phyloP scores from a whole-genome alignment of 2,113 vertebrate species.

The Paracanthobrama guichenoti region DNA sequence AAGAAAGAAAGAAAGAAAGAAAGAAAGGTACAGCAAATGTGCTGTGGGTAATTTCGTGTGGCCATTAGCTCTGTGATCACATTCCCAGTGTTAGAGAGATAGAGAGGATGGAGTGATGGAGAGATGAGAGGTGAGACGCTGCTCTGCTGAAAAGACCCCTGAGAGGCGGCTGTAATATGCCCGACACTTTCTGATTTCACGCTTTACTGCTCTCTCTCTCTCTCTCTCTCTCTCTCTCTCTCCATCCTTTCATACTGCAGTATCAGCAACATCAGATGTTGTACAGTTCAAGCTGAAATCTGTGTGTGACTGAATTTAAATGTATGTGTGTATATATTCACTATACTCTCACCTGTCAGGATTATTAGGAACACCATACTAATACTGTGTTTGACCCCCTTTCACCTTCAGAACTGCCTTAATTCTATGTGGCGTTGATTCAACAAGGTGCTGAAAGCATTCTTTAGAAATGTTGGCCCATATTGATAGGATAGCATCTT shows the following conservation, averaged over 20 bases:
- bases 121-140: slow-evolving; percentile 22
- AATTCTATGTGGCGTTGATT: too few relatives aligned
- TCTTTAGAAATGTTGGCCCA: too few relatives aligned
- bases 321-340: too few relatives aligned
- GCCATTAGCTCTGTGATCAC: background rate
- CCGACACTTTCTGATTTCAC: slow-evolving; percentile 41
- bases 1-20: background rate
- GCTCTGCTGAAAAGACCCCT: slow-evolving; percentile 20
- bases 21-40: background rate
- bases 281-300: background rate
- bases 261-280: slow-evolving; percentile 21
- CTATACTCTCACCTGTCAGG: too few relatives aligned
- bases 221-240: slow-evolving; percentile 10
- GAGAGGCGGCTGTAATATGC: slow-evolving; percentile 37
- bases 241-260: background rate
- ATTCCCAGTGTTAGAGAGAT: background rate
- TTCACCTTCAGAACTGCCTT: too few relatives aligned
- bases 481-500: too few relatives aligned
- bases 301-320: background rate
- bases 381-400: too few relatives aligned
- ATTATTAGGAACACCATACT: too few relatives aligned
- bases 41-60: background rate
- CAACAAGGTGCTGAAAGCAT: too few relatives aligned
- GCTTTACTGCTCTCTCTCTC: slow-evolving; percentile 28
- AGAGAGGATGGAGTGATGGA: slow-evolving; percentile 2